Evolutionary conservation across 2,113 vertebrate species (phyloP).

Genomic region (Pseudorhombus dupliciocellatus): DNA sequence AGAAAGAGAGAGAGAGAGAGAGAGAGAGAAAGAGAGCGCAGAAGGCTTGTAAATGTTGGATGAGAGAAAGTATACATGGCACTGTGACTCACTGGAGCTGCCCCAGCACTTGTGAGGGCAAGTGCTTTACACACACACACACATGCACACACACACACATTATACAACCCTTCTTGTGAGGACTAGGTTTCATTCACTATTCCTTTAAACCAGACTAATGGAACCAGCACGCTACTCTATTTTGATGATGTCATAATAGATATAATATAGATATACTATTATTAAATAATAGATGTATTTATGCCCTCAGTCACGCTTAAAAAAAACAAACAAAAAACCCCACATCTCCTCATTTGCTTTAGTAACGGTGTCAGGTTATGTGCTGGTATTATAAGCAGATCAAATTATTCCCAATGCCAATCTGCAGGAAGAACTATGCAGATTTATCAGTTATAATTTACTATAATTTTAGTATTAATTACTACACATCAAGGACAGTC

Average conservation of each 20-base stretch:
- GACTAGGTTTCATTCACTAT: background rate
- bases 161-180: background rate
- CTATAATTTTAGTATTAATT: too few species aligned
- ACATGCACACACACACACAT: constrained; percentile 28
- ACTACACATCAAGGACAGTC: too few species aligned
- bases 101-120: constrained; percentile 77
- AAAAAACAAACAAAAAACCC: too few species aligned
- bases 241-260: background rate
- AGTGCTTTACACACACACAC: constrained; percentile 68
- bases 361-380: too few species aligned
- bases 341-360: too few species aligned
- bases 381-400: too few species aligned
- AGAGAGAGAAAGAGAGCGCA: constrained; percentile 33
- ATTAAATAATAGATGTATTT: too few species aligned
- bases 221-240: background rate
- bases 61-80: constrained; percentile 79
- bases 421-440: background rate
- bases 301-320: too few species aligned
- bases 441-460: too few species aligned
- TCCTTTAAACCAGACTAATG: background rate
- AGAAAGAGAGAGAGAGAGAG: background rate
- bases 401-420: background rate
- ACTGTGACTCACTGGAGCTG: constrained; percentile 75
- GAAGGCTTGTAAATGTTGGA: constrained; percentile 77
- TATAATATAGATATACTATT: too few species aligned